Conservation (phyloP, 2,113 vertebrate species). For the Ptilorrhoa leucosticta region DNA sequence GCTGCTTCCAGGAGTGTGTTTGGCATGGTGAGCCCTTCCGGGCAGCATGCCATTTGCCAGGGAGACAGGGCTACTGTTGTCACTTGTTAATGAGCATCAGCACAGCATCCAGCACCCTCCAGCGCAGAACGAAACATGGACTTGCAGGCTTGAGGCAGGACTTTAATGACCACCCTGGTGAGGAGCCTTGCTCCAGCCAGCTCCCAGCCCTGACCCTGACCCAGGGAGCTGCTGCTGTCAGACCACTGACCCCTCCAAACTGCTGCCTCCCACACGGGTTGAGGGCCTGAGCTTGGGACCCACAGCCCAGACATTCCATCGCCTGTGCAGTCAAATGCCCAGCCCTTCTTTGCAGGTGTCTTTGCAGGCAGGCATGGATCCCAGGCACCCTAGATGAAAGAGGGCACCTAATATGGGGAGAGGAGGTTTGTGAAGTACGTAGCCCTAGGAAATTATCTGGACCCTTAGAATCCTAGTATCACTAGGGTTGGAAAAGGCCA, state of each 20-base stretch:
- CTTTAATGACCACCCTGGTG: not conserved
- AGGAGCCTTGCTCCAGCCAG: not conserved
- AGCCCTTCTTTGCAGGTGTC: not conserved
- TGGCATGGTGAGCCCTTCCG: not conserved
- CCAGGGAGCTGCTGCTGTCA: not conserved
- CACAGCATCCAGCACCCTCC: not conserved
- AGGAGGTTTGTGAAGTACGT: not conserved
- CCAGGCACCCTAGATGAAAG: not conserved
- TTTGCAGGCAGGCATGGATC: not conserved
- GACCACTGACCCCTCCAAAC: not conserved
- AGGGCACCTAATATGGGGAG: not conserved
- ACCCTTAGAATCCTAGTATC: not conserved
- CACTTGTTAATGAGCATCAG: not conserved
- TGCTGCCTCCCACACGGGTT: not conserved
- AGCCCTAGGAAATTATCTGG: not conserved
- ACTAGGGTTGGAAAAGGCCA: not conserved
- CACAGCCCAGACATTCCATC: not conserved
- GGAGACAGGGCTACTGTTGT: slow-evolving; percentile 27
- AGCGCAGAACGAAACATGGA: not conserved
- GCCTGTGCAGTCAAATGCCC: not conserved
- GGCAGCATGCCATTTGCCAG: not conserved
- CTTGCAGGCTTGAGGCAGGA: not conserved
- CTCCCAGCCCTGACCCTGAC: not conserved
- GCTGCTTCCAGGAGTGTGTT: not conserved
- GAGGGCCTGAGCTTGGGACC: fast-evolving